Base-by-base conservation (phyloP, 2,888 invertebrate species). In the Stomorhina lunata region DNA sequence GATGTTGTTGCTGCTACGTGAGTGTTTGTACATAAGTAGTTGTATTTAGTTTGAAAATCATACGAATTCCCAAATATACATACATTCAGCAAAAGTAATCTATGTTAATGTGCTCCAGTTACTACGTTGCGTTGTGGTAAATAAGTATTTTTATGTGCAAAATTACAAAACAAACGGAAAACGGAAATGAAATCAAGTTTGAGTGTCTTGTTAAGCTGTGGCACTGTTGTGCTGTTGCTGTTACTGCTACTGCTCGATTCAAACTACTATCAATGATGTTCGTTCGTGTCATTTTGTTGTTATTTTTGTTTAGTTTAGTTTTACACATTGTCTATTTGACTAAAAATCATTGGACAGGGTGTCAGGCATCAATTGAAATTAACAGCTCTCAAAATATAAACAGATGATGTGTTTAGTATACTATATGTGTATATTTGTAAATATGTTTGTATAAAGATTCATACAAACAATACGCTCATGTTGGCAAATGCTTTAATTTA, bases 401-500 rank as follows among this genome's bases (percentile, higher is more conserved):
- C 73, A 81, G 29, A 63, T 72, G 73, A 50, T 75, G 50, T 69
- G 65, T n/a, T n/a, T n/a, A n/a, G n/a, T n/a, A n/a, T n/a, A n/a
- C n/a, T n/a, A n/a, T n/a, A n/a, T 43, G 61, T 40, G 1, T n/a
- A 4, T 40, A n/a, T 27, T 37, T 20, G n/a, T 48, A 22, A 48
- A 40, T 57, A 27, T 22, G 27, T 48, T 12, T 59, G 25, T 15
- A 20, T 7, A 61, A 34, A 17, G 29, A 43, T 25, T 32, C 45
- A 57, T 29, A 55, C 45, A 57, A n/a, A 40, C 32, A 40, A 40
- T 72, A 22, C 22, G 69, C 57, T 83, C 61, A 76, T 80, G 80
- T 80, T 80, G 37, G 72, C 61, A 79, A 84, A 81, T 84, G 79
- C 80, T 81, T 84, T 73, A 77, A 80, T 80, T 77, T 84, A 81